Evolutionary conservation across 2,888 invertebrate genomes (phyloP), one percentile per base, ranked within the genome.

Genomic region (Leptothorax acervorum): DNA sequence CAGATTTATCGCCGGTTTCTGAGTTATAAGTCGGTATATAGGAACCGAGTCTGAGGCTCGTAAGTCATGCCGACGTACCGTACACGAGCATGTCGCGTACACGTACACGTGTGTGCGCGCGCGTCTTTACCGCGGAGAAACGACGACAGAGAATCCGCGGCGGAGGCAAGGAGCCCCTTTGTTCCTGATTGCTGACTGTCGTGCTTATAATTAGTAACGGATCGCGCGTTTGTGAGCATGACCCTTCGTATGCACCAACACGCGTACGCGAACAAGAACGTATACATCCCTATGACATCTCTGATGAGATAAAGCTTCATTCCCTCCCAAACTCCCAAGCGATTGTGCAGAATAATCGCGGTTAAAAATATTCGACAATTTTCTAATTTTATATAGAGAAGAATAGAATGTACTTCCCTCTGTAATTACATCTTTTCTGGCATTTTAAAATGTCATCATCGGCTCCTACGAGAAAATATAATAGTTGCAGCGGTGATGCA

Each of bases 1-100:
- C 89, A 93, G 92, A 93, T 93, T 93, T 93, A 93, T 93, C 90
- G 91, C 90, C 84, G 89, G 86, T 91, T 91, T 90, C 90, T 90
- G 90, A 93, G 90, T 91, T 92, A 92, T 88, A 90, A 87, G 88
- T 86, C 90, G 89, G 91, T 48, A n/a, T 87, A 91, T 89, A 92
- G 87, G 91, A 92, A 86, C 89, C 84, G 88, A 89, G 71, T 89
- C 86, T 89, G 89, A 88, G 85, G 92, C 87, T 87, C 92, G 91
- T 92, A 93, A 93, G 93, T 93, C 93, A 93, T 91, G 92, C 91
- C 88, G 86, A 81, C 87, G 83, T 82, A 85, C 18, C 75, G 82
- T 83, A 71, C 83, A 82, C 85, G 87, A 48, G 48, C 42, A 45
- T 31, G 68, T 60, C 18, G 51, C 31, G 45, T 55, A n/a, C 73